These are phyloP conservation scores for Rosalia funebris DNA, from an alignment of 2,888 invertebrate species.

Conservation along the genomic window DNA sequence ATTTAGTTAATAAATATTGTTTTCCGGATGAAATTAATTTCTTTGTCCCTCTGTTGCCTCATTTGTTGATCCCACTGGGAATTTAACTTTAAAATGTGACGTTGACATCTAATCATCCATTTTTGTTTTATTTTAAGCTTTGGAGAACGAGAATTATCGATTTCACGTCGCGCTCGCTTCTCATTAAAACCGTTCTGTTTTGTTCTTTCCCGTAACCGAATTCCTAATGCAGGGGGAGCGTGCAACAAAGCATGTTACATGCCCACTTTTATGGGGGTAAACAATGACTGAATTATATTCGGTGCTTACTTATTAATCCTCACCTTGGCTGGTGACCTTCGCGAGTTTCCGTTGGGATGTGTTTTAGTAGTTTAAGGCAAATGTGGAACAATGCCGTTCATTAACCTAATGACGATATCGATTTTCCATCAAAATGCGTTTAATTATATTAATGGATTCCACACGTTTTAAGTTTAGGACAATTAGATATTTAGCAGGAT, in stretches of 20 bases:
- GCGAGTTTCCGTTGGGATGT: background rate
- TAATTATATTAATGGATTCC: background rate
- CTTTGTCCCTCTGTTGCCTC: background rate
- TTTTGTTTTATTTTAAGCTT: conserved; percentile 5
- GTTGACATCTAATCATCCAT: background rate
- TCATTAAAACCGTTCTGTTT: conserved; percentile 1
- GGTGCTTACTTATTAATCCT: background rate
- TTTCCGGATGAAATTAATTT: no score
- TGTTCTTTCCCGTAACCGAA: background rate
- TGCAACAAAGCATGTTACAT: no score
- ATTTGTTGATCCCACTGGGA: background rate
- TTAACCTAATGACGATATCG: background rate
- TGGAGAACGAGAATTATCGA: background rate
- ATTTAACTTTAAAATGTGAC: background rate
- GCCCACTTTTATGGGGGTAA: no score
- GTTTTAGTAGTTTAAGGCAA: background rate
- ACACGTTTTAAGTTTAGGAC: no score
- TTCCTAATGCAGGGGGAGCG: background rate
- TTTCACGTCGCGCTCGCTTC: background rate
- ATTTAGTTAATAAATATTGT: no score
- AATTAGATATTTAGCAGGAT: no score
- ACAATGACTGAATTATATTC: no score
- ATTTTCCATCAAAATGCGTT: background rate
- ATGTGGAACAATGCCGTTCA: background rate
- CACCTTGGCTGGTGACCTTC: background rate